These are phyloP conservation scores for Drosophila acutilabella DNA, from an alignment of 2,888 invertebrate genomes.

Conservation along the genomic window DNA sequence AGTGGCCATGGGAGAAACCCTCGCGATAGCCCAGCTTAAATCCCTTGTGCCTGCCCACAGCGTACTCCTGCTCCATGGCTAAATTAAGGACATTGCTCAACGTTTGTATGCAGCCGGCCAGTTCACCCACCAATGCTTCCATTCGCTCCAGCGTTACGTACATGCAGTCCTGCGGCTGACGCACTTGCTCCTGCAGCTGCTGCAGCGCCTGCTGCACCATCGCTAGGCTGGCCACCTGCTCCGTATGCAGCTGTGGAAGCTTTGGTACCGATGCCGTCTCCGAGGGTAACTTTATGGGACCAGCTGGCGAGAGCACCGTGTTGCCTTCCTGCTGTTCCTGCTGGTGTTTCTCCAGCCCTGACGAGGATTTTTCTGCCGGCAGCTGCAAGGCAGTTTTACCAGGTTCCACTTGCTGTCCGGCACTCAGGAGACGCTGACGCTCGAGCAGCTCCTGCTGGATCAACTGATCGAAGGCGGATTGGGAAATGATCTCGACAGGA, in stretches of 20 bases:
- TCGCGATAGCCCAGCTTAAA: slow-evolving; percentile 63
- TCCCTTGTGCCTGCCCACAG: slow-evolving; percentile 56
- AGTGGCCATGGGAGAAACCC: slow-evolving; percentile 65
- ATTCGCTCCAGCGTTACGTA: slow-evolving; percentile 23
- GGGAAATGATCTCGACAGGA: slow-evolving; percentile 57
- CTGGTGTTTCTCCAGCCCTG: background rate
- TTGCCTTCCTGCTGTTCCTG: background rate
- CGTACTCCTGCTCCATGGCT: slow-evolving; percentile 65
- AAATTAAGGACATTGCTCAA: slow-evolving; percentile 62
- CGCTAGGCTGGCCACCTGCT: slow-evolving; percentile 58
- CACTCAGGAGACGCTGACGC: slow-evolving; percentile 42
- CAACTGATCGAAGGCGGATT: slow-evolving; percentile 34
- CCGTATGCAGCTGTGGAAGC: slow-evolving; percentile 50
- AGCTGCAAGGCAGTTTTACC: slow-evolving; percentile 33
- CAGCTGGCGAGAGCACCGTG: slow-evolving; percentile 32
- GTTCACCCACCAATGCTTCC: slow-evolving; percentile 40
- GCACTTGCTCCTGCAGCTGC: slow-evolving; percentile 28
- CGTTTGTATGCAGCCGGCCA: slow-evolving; percentile 48
- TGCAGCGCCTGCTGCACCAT: slow-evolving; percentile 49
- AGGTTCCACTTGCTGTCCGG: slow-evolving; percentile 25
- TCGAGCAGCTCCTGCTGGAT: slow-evolving; percentile 40
- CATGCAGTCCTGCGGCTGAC: slow-evolving; percentile 19
- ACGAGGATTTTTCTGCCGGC: slow-evolving; percentile 8
- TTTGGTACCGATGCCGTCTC: slow-evolving; percentile 34
- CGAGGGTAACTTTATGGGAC: slow-evolving; percentile 50